Evolutionary conservation across 2,888 invertebrate species (phyloP), one percentile per base, ranked within the genome.

Genomic region (Candidula unifasciata): DNA sequence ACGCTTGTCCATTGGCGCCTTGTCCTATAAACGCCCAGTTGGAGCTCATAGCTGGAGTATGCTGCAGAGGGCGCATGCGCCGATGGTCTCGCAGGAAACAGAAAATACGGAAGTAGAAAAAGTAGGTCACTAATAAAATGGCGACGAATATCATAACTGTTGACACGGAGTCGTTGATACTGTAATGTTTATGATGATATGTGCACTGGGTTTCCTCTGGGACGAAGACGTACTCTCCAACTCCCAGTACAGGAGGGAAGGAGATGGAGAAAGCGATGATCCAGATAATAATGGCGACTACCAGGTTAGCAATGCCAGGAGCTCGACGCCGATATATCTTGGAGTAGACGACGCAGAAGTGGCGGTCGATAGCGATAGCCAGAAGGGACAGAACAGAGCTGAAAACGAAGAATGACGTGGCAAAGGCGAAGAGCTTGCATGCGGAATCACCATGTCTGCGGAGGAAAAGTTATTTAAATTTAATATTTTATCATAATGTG

Each of bases 11-110:
- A 80, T 91, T 91, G 10, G 91, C 91, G 33, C 92, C 91, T 0
- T 90, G 92, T 0, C 92, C 92, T 52, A 92, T 89, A 86, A 93
- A 93, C 2, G 91, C 90, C 93, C 93, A 93, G 86, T 91, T 91
- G 82, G 88, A 86, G 85, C 93, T 93, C 10, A 89, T 87, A 1
- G 92, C 91, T 10, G 93, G 92, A 52, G 90, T 89, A 80, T 91
- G 89, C 33, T 88, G 83, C 8, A 91, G 84, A 2, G 93, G 93
- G 44, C 90, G 87, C 92, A 93, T 92, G 68, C 89, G 89, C 16
- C 93, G 89, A 83, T 91, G 91, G 6, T 89, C 85, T 13, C 93
- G 86, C 78, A 92, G 86, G 74, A 91, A 92, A 21, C 88, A 52
- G 85, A 92, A 91, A 82, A 93, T 89, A 35, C 92, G 88, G 80